Conservation (phyloP, 1,140 invertebrate species). For the Bombus haemorrhoidalis region DNA sequence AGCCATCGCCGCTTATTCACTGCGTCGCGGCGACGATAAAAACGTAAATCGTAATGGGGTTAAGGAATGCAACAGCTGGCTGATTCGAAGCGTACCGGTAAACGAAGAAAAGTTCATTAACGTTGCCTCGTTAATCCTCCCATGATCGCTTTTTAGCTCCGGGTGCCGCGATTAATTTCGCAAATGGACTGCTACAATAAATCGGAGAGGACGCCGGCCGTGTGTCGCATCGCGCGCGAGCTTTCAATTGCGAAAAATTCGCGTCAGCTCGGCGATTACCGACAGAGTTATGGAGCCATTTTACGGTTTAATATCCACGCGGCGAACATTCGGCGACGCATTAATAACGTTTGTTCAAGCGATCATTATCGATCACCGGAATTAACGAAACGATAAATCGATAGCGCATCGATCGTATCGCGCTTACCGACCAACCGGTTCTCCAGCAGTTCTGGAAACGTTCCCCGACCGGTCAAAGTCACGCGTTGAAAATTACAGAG, state of each 20-base stretch:
- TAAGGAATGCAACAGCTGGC: conserved; percentile 31
- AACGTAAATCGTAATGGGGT: conserved; percentile 33
- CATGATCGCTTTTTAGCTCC: background rate
- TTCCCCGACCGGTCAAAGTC: background rate
- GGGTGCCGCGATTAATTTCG: background rate
- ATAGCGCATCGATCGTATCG: background rate
- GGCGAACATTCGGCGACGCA: background rate
- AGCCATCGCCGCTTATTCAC: conserved; percentile 16
- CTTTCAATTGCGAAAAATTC: too few relatives aligned
- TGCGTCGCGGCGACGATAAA: conserved; percentile 7
- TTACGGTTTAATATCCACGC: background rate
- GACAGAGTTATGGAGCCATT: background rate
- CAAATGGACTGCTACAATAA: background rate
- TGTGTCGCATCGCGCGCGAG: too few relatives aligned
- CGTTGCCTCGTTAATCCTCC: background rate
- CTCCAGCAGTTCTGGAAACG: background rate
- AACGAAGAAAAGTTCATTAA: conserved; percentile 22
- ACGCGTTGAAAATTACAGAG: background rate
- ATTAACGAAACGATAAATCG: conserved; percentile 3
- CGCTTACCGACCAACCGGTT: background rate
- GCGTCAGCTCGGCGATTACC: background rate
- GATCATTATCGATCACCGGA: background rate
- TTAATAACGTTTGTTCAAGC: background rate
- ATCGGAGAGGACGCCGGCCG: background rate
- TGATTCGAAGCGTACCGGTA: background rate